Percentiles rank a stretch among this genome's conserved stretches.
Conservation (phyloP, 1,140 invertebrate species). For the Euwallacea fornicatus region DNA sequence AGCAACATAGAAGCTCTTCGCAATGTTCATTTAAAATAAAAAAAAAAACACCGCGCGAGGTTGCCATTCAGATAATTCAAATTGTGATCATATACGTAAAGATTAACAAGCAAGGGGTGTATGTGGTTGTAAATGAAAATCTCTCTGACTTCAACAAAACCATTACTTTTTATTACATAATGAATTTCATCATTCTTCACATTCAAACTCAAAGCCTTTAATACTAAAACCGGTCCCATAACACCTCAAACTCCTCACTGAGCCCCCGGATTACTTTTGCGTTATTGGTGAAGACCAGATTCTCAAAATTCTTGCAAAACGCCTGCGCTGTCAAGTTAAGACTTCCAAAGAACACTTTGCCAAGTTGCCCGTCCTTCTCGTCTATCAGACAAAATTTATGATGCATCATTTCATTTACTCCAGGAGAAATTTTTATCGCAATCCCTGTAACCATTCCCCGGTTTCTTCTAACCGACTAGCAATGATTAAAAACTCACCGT, state of each 20-base stretch:
- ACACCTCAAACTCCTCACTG: constrained; percentile 45
- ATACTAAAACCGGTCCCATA: constrained; percentile 37
- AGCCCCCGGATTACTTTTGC: constrained; percentile 38
- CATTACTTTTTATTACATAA: too few relatives aligned
- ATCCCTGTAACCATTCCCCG: constrained; percentile 33
- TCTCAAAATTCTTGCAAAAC: constrained; percentile 44
- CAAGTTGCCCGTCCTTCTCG: constrained; percentile 35
- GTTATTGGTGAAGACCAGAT: constrained; percentile 44
- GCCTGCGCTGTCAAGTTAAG: constrained; percentile 46
- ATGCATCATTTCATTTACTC: constrained; percentile 41
- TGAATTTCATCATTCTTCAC: too few relatives aligned
- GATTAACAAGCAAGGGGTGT: too few relatives aligned
- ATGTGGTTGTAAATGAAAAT: too few relatives aligned
- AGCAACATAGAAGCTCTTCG: too few relatives aligned
- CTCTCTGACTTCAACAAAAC: too few relatives aligned
- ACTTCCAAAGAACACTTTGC: constrained; percentile 46
- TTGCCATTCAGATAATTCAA: too few relatives aligned
- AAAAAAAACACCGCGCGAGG: too few relatives aligned
- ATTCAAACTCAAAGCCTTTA: too few relatives aligned
- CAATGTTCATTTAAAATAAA: too few relatives aligned
- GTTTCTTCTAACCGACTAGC: not conserved
- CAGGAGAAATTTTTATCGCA: constrained; percentile 33
- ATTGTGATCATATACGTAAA: too few relatives aligned
- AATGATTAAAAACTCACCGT: constrained; percentile 30
- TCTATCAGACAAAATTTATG: constrained; percentile 49